A percentile compares a stretch with the other conserved stretches of the same genome.
Conservation (phyloP, 2,797 vertebrate genomes). For the Danio aesculapii region DNA sequence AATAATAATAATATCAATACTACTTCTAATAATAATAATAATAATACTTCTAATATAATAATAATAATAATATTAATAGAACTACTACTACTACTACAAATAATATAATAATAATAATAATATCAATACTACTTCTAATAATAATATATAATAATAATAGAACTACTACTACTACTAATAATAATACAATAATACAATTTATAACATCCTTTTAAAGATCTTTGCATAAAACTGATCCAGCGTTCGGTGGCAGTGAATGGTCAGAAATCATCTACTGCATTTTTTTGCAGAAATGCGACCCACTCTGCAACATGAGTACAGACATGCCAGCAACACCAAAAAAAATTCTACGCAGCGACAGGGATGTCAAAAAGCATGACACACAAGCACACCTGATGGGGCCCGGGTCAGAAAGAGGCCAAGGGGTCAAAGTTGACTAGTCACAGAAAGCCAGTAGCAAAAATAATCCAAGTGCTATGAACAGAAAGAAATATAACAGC, state of each 20-base stretch:
- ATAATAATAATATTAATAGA: no score
- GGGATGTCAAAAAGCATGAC: conserved; percentile 7
- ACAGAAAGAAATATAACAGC: neutral
- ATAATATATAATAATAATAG: no score
- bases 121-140: no score
- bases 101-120: no score
- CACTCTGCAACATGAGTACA: conserved; percentile 20
- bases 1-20: no score
- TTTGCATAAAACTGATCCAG: neutral
- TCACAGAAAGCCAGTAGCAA: conserved; percentile 1
- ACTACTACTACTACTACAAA: no score
- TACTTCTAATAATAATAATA: no score
- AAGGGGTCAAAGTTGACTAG: conserved; percentile 8
- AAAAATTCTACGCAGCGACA: conserved; percentile 10
- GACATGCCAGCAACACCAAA: conserved; percentile 3
- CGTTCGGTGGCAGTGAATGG: neutral
- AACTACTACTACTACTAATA: no score
- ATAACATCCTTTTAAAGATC: neutral
- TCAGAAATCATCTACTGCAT: neutral
- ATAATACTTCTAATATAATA: no score
- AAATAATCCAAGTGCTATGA: neutral
- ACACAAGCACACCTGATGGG: conserved; percentile 22
- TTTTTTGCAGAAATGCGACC: conserved; percentile 11
- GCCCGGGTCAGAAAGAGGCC: conserved; percentile 1
- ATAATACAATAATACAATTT: no score